Evolutionary conservation across 2,888 invertebrate species (phyloP).

Genomic region (Vannuccia rotundouncinata): DNA sequence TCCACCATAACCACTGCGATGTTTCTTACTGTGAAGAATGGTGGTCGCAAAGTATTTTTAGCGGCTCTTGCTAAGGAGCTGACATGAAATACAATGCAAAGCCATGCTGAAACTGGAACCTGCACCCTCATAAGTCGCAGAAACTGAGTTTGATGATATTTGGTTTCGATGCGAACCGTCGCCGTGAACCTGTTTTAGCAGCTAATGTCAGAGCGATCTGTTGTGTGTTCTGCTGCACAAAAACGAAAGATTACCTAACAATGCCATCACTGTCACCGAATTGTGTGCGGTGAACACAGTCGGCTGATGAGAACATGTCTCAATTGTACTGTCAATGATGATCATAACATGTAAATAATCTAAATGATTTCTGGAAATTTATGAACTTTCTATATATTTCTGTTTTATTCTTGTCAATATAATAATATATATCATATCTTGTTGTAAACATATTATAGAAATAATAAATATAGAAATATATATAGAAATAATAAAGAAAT

Average conservation of each 20-base stretch:
- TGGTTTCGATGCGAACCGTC: constrained; percentile 1
- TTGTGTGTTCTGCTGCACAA: constrained; percentile 14
- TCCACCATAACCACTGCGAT: neutral
- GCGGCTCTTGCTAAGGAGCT: neutral
- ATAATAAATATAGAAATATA: too few species aligned
- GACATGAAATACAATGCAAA: neutral
- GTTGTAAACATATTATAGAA: neutral
- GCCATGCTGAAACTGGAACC: neutral
- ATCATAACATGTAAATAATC: neutral
- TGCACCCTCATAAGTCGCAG: neutral
- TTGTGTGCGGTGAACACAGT: constrained; percentile 3
- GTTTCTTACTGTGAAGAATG: neutral
- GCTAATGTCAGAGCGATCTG: constrained; percentile 13
- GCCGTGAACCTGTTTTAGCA: neutral
- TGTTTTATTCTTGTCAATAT: neutral
- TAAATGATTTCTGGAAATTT: neutral
- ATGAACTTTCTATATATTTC: neutral
- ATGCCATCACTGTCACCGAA: constrained; percentile 19
- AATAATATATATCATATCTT: neutral
- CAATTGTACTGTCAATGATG: neutral
- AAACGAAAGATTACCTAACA: constrained; percentile 17
- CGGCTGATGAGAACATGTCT: neutral
- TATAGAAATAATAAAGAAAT: neutral
- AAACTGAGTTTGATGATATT: too few species aligned
- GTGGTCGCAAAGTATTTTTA: neutral